phyloP scores from a whole-genome alignment of 2,797 vertebrate species.

The Megaceryle alcyon region DNA sequence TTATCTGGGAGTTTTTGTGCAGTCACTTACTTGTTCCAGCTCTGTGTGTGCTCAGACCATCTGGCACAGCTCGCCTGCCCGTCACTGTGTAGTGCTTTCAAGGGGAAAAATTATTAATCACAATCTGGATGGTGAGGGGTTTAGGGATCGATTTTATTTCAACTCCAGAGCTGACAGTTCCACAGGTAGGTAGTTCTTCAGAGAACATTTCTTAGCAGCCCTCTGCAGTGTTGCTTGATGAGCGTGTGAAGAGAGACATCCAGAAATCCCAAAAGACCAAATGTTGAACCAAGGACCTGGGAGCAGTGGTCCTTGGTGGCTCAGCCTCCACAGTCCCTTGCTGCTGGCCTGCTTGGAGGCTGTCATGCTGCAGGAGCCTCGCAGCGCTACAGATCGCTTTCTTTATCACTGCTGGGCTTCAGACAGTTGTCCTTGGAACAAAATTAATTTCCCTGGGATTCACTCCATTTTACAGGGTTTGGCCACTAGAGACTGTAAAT shows the following conservation, averaged over 20 bases:
- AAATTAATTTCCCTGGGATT: neutral
- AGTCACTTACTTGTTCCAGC: slow-evolving; percentile 18
- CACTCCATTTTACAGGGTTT: slow-evolving; percentile 7
- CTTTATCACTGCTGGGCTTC: neutral
- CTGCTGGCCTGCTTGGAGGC: neutral
- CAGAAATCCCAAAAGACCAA: neutral
- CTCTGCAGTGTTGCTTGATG: neutral
- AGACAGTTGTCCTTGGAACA: slow-evolving; percentile 40
- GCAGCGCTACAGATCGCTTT: neutral
- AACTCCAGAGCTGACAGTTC: neutral
- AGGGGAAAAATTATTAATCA: slow-evolving; percentile 34
- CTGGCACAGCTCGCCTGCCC: slow-evolving; percentile 32
- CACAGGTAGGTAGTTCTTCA: neutral
- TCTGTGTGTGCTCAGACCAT: slow-evolving; percentile 45
- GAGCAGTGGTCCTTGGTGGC: neutral
- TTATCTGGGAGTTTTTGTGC: slow-evolving; percentile 43
- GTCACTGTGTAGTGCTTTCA: neutral
- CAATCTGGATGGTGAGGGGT: slow-evolving; percentile 17
- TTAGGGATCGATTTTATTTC: neutral
- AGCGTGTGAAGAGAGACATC: neutral
- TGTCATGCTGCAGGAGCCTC: neutral
- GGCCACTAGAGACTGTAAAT: neutral
- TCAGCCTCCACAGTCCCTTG: accelerated
- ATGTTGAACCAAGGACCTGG: neutral
- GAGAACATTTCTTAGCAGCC: neutral